Percentiles rank a stretch among this genome's conserved stretches.
Evolutionary conservation across 2,113 vertebrate genomes (phyloP).

Genomic region (Mustelus asterias): DNA sequence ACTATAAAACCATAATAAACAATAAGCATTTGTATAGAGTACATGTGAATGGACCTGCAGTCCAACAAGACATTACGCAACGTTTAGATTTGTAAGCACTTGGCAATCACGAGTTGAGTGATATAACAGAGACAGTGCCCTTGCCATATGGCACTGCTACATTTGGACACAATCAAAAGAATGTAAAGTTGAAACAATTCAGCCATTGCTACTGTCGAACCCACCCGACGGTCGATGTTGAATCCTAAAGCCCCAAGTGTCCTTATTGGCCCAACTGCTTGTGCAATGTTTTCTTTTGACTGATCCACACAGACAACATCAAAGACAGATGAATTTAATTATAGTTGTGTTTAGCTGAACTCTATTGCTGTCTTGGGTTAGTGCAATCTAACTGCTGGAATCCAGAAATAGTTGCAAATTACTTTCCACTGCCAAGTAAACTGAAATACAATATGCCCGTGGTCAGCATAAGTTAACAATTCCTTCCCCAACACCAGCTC

Average conservation of each 20-base stretch:
- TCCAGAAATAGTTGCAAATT: background rate
- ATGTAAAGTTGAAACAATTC: background rate
- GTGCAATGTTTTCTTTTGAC: background rate
- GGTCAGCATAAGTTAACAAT: background rate
- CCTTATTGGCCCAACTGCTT: background rate
- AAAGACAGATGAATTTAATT: slow-evolving; percentile 9
- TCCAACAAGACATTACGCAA: background rate
- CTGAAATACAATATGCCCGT: background rate
- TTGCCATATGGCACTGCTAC: background rate
- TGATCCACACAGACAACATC: background rate
- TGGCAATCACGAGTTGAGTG: background rate
- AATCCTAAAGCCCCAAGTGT: background rate
- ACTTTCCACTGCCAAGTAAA: background rate
- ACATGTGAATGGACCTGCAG: background rate
- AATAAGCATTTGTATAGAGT: background rate
- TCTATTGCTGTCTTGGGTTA: background rate
- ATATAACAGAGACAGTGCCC: background rate
- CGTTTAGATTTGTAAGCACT: background rate
- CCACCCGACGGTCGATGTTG: background rate
- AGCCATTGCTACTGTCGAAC: background rate
- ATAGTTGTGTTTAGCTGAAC: slow-evolving; percentile 7
- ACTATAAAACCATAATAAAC: background rate
- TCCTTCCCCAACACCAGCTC: background rate
- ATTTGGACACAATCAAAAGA: slow-evolving; percentile 4
- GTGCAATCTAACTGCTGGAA: background rate